These are phyloP conservation scores for Rhopalosiphum padi DNA, from an alignment of 1,140 invertebrate genomes.

Conservation along the genomic window DNA sequence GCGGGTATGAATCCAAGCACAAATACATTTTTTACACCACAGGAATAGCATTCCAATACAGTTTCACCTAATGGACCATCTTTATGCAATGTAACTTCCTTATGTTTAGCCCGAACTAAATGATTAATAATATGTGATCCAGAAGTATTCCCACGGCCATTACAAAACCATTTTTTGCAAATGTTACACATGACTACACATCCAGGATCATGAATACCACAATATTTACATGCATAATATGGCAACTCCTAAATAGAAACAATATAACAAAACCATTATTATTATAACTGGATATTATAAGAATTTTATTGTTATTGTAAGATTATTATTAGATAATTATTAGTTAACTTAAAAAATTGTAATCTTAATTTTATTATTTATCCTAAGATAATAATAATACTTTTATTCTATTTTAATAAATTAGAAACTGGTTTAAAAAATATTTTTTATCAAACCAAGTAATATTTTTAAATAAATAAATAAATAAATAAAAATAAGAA, in stretches of 20 bases:
- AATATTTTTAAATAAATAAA: background rate
- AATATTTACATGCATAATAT: conserved; percentile 96
- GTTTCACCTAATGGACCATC: conserved; percentile 98
- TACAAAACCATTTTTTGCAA: conserved; percentile 99
- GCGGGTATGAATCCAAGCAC: conserved; percentile 98
- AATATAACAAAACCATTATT: background rate
- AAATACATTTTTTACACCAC: conserved; percentile 97
- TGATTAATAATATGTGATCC: conserved; percentile 99
- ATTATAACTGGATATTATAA: background rate
- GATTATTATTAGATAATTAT: conserved; percentile 1
- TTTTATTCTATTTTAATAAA: background rate
- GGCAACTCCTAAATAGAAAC: conserved; percentile 75
- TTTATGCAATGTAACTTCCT: conserved; percentile 96
- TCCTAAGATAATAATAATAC: too few species aligned
- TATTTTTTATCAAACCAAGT: background rate
- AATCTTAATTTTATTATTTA: too few species aligned
- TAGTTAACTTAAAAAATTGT: background rate
- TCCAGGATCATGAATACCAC: conserved; percentile 97
- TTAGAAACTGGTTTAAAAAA: too few species aligned
- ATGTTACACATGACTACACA: conserved; percentile 98
- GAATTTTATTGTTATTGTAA: background rate
- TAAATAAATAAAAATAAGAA: background rate
- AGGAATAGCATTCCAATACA: conserved; percentile 97
- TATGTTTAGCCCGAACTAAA: conserved; percentile 96
- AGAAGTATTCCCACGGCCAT: conserved; percentile 95